Evolutionary conservation across 2,888 invertebrate species (phyloP), one percentile per base, ranked within the genome.

Genomic region (Xylota segnis): DNA sequence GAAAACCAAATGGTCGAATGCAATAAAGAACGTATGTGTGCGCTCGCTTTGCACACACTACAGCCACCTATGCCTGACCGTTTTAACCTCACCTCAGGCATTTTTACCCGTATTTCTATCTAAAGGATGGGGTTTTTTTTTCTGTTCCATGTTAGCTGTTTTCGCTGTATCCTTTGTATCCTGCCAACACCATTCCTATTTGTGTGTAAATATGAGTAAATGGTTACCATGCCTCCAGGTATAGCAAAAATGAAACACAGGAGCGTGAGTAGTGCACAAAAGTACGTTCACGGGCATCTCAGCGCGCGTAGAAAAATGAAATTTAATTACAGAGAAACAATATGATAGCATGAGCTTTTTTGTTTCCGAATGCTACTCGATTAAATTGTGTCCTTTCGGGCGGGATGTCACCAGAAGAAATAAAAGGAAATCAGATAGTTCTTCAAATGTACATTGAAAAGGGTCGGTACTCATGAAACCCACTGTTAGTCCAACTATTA

Each of bases 201-300:
- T 84, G 83, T 58, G 74, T 79, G 63, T 65, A 78, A 79, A 79
- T 78, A 83, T 63, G 61, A 83, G 66, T 72, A 72, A 78, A 77
- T 47, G 78, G 83, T 72, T 61, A 47, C 59, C 43, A 65, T 63
- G 72, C 83, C 78, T 72, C 34, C 72, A 61, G 74, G 61, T 68
- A 32, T 4, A 40, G 4, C 6, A 4, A 54, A 29, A 10, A 12
- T 12, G 58, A 43, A 65, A 61, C 58, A 56, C 29, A 47, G 27
- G 29, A 65, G 58, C 34, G n/a, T 18, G 59, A 14, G 14, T 43
- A 43, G 23, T 23, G 3, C 23, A 23, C 23, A 23, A 14, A 14
- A 14, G 43, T 14, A 14, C n/a, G 6, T 61, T 9, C 29, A 18
- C 47, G 29, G 16, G 50, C 37, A 72, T 23, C 43, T 9, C 9